Evolutionary conservation across 2,888 invertebrate species (phyloP).

Genomic region (Ichneumoninae sp.): DNA sequence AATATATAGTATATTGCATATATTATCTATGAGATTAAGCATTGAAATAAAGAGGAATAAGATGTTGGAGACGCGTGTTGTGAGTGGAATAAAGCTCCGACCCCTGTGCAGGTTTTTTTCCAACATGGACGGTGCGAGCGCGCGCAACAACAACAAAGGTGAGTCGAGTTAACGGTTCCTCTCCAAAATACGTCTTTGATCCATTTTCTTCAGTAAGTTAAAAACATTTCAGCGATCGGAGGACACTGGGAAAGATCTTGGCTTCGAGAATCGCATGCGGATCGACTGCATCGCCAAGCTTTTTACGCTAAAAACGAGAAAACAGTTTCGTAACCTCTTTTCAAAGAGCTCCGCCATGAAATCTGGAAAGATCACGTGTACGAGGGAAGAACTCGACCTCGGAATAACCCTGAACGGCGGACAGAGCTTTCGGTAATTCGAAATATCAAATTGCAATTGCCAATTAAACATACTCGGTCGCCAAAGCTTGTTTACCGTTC

Average conservation of each 20-base stretch:
- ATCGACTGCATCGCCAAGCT: not conserved
- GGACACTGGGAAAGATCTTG: not conserved
- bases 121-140: not conserved
- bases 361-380: slow-evolving; percentile 85
- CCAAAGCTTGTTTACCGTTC: slow-evolving; percentile 1
- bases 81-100: not conserved
- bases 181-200: slow-evolving; percentile 18
- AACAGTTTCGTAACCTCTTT: slow-evolving; percentile 47
- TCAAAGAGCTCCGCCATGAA: slow-evolving; percentile 67
- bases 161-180: not conserved
- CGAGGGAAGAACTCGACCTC: slow-evolving; percentile 87
- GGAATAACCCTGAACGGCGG: slow-evolving; percentile 91
- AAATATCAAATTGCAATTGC: not conserved
- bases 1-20: slow-evolving; percentile 39
- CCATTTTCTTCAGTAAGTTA: slow-evolving; percentile 1
- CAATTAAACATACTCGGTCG: not conserved
- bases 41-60: slow-evolving; percentile 43
- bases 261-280: not conserved
- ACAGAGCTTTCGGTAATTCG: slow-evolving; percentile 92
- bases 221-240: not conserved
- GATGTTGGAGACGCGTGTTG: slow-evolving; percentile 25
- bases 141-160: slow-evolving; percentile 37
- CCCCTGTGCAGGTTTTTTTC: not conserved
- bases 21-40: slow-evolving; percentile 45
- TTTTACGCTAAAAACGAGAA: not conserved